Base-by-base conservation (phyloP, 2,888 invertebrate species). In the Endomychus coccineus region DNA sequence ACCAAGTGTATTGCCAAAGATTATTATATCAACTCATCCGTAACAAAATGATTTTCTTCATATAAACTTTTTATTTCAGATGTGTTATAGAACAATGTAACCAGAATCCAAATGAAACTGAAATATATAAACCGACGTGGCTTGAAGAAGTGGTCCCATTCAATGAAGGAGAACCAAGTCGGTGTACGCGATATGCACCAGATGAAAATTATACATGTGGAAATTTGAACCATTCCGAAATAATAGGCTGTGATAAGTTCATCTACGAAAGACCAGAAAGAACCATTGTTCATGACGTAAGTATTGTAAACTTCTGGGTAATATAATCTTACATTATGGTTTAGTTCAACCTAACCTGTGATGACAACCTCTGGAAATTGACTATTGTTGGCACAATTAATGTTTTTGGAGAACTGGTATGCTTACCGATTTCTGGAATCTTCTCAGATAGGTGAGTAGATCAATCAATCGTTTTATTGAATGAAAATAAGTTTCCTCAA, bases 301-400 rank as follows among this genome's bases (percentile, higher is more conserved):
- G 58, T 49, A 29, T 11, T n/a, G n/a, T n/a, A n/a, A n/a, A n/a
- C n/a, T n/a, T n/a, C n/a, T n/a, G n/a, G n/a, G n/a, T n/a, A n/a
- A n/a, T n/a, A n/a, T n/a, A n/a, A n/a, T n/a, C n/a, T n/a, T n/a
- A n/a, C n/a, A n/a, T n/a, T n/a, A n/a, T n/a, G n/a, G n/a, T n/a
- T n/a, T 62, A 80, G 79, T 80, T 78, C 58, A 65, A 71, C 50
- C 59, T 80, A 31, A 74, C 73, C 22, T 80, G 79, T 50, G 66
- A 73, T 42, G 70, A 73, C 46, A 63, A 69, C 43, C 61, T 76
- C 36, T 83, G 82, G 83, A 80, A 78, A 61, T 60, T 78, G 37
- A 75, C 81, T 0, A 55, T 83, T 45, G 74, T 82, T 17, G 83
- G 83, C 9, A 82, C 83, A 1, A 68, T 81, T 5, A 82, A 81